phyloP scores from a whole-genome alignment of 2,888 invertebrate species.

The Spicauda simplicius region DNA sequence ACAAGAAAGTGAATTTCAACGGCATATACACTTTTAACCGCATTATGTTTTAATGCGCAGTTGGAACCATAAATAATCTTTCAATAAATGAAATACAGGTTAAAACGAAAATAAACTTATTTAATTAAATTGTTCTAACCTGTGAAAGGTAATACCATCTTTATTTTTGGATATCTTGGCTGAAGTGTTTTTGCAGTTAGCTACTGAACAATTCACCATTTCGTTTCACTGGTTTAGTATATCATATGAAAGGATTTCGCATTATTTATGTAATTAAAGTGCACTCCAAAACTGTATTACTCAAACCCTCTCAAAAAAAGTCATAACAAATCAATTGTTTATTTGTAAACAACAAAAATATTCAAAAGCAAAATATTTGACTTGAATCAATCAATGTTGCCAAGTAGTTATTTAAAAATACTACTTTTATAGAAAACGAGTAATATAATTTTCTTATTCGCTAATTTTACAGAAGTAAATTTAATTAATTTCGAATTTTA shows the following conservation, averaged over 20 bases:
- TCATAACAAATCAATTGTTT: no score
- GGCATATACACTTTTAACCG: no score
- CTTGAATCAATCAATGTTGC: neutral
- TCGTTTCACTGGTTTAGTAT: slow-evolving; percentile 18
- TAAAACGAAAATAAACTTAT: neutral
- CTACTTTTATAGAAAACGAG: neutral
- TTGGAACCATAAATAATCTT: no score
- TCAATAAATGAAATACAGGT: neutral
- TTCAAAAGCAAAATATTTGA: neutral
- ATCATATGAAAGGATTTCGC: neutral
- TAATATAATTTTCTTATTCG: neutral
- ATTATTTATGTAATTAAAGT: neutral
- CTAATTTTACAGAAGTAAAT: no score
- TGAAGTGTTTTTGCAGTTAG: slow-evolving; percentile 67
- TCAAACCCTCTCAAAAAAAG: no score
- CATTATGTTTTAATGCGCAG: no score
- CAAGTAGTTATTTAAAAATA: neutral
- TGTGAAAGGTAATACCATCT: slow-evolving; percentile 74
- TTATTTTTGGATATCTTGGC: slow-evolving; percentile 69
- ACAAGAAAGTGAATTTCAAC: neutral
- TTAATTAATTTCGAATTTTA: no score
- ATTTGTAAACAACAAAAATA: no score
- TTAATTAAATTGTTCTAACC: slow-evolving; percentile 49
- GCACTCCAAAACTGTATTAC: no score
- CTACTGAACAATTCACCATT: slow-evolving; percentile 73